Evolutionary conservation across 2,797 vertebrate genomes (phyloP).

Genomic region (Poeciliopsis gracilis): DNA sequence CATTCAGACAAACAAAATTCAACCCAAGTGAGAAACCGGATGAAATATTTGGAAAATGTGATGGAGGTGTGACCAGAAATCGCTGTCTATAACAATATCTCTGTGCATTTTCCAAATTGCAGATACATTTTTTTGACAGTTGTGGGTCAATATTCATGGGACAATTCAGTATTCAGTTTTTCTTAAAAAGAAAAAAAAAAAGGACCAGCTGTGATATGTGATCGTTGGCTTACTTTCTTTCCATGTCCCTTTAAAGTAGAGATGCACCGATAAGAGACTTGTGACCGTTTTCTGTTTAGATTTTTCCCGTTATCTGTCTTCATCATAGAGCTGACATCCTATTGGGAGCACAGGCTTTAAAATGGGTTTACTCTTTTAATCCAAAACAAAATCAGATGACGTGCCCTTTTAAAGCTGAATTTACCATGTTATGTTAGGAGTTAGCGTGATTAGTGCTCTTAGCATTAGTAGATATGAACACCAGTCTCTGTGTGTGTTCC

Average conservation of each 20-base stretch:
- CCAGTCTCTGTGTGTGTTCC: not conserved
- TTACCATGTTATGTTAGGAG: not conserved
- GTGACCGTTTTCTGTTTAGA: not conserved
- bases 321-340: not conserved
- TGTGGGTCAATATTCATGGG: conserved; percentile 24
- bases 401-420: not conserved
- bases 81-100: conserved; percentile 53
- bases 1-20: conserved; percentile 75
- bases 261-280: not conserved
- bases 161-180: conserved; percentile 50
- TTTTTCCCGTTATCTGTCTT: not conserved
- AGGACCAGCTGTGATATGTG: conserved; percentile 34
- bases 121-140: conserved; percentile 35
- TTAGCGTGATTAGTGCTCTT: not conserved
- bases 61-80: conserved; percentile 65
- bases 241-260: conserved; percentile 28
- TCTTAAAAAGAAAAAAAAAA: conserved; percentile 20
- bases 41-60: conserved; percentile 52
- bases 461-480: not conserved
- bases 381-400: not conserved
- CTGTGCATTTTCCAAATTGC: conserved; percentile 66
- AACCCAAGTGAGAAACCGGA: conserved; percentile 65
- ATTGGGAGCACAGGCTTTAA: not conserved
- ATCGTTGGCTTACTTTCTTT: conserved; percentile 38
- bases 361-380: not conserved